Base-by-base conservation (phyloP, 2,113 vertebrate species). In the Chloroceryle aenea region DNA sequence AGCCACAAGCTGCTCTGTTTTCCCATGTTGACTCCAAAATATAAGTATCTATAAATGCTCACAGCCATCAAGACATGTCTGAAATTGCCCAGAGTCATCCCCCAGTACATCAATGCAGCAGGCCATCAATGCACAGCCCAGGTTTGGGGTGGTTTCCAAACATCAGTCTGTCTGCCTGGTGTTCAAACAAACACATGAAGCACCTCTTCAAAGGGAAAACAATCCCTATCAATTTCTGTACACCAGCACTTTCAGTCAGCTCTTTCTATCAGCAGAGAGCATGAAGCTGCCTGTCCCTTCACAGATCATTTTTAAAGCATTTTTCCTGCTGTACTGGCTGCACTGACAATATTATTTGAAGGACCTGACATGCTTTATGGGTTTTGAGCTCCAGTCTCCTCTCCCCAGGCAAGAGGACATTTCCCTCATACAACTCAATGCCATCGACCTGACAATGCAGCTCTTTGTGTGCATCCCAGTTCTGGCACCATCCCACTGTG, bases 11-110 rank as follows among this genome's bases (percentile, higher is more conserved):
- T 75, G 48, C 25, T 81, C 56, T 42, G n/a, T 29, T 58, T 64
- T 64, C 43, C 50, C 36, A 58, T 1, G 0, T n/a, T 29, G 14
- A 29, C 29, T n/a, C 25, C 0, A 0, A 53, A 22, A 32, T 23
- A 36, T 26, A 38, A 58, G 17, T 9, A 53, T 18, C 50, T 86
- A 58, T 13, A 48, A 77, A 86, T 0, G 3, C 32, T 66, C 30
- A 9, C 15, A 71, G 76, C 12, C 52, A 61, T 66, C 15, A 55
- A 26, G 26, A 72, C 9, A 22, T 4, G 9, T 21, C n/a, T 48
- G 25, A 64, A 69, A 32, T 21, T 13, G 16, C 14, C 75, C 56
- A 21, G 17, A 36, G 36, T 18, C 58, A 55, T 10, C 21, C 15
- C 25, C 18, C 30, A 13, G 14, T 27, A 6, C 16, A 79, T 21